Base-by-base conservation (phyloP, 64 coral and sea anemone species). In the Montipora cactus region DNA sequence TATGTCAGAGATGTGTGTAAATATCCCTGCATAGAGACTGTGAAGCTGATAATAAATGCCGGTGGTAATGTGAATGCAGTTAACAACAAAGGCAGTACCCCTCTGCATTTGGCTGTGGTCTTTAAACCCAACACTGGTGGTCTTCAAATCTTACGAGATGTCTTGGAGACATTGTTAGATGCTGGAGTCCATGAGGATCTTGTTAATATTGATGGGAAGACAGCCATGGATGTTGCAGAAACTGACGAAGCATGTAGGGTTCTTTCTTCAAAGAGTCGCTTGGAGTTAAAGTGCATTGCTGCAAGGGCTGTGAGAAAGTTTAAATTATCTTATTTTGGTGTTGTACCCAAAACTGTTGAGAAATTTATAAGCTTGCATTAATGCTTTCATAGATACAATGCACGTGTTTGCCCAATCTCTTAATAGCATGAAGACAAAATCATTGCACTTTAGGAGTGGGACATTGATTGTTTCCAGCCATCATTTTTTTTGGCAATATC, bases 1-100 rank as follows among this genome's bases (percentile, higher is more conserved):
- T 96, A 96, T 67, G 90, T 92, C 0, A 90, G 86, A 76, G 95
- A 96, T 68, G 83, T 94, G 44, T 96, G 95, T 77, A 90, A 74
- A 61, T 96, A 81, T 18, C 95, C 95, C 14, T 96, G 91, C 44
- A 66, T 80, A 9, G 72, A 80, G 77, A 88, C 83, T 3, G 79
- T 78, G 67, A 57, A 78, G 22, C 78, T 95, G 22, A 52, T 95
- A 28, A 91, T 95, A 68, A 71, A 88, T 10, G 89, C 79, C 53
- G 93, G 93, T 22, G 93, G 87, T 13, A 84, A 90, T 77, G 22
- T 83, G 8, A 91, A 87, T 87, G 92, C 92, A 6, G 89, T 90
- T 18, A 82, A 92, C 49, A 73, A 89, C 13, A 76, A 93, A 11
- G 95, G 95, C 19, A 96, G 90, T 48, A 96, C 95, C 2, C 91